A percentile compares a stretch with the other conserved stretches of the same genome.
phyloP scores from a whole-genome alignment of 2,797 vertebrate species.

The Melanotaenia boesemani region DNA sequence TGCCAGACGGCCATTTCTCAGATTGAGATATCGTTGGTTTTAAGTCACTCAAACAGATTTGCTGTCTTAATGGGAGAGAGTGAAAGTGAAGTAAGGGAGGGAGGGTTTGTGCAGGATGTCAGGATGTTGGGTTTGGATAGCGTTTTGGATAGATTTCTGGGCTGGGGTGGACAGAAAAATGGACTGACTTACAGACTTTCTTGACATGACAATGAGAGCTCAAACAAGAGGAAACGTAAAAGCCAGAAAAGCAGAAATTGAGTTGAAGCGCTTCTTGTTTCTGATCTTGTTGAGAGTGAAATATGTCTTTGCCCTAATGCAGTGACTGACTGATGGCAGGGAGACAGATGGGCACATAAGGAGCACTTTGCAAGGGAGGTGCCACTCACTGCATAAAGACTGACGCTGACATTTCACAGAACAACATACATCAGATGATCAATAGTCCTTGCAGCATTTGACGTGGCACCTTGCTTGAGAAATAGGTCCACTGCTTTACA shows the following conservation, averaged over 20 bases:
- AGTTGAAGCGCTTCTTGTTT: constrained; percentile 50
- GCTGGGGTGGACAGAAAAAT: constrained; percentile 67
- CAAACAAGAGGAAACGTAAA: constrained; percentile 14
- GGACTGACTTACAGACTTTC: constrained; percentile 51
- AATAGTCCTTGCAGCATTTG: constrained; percentile 63
- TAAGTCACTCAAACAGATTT: constrained; percentile 82
- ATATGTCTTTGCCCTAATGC: constrained; percentile 68
- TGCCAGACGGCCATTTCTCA: constrained; percentile 82
- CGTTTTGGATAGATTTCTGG: constrained; percentile 63
- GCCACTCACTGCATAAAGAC: constrained; percentile 71
- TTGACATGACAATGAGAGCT: constrained; percentile 51
- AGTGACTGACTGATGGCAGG: constrained; percentile 70
- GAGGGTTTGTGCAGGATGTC: background rate
- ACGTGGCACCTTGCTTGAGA: constrained; percentile 50
- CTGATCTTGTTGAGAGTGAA: constrained; percentile 63
- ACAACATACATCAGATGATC: constrained; percentile 77
- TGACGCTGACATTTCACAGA: constrained; percentile 73
- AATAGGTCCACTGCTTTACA: constrained; percentile 47
- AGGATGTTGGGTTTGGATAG: constrained; percentile 31
- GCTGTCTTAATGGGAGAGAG: constrained; percentile 68
- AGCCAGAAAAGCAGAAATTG: constrained; percentile 17
- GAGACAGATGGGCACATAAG: constrained; percentile 64
- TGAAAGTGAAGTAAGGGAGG: constrained; percentile 9
- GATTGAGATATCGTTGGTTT: constrained; percentile 80
- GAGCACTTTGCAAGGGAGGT: constrained; percentile 62